Percentiles rank a stretch among this genome's conserved stretches.
Conservation (phyloP, 2,797 vertebrate genomes). For the Margarornis squamiger region DNA sequence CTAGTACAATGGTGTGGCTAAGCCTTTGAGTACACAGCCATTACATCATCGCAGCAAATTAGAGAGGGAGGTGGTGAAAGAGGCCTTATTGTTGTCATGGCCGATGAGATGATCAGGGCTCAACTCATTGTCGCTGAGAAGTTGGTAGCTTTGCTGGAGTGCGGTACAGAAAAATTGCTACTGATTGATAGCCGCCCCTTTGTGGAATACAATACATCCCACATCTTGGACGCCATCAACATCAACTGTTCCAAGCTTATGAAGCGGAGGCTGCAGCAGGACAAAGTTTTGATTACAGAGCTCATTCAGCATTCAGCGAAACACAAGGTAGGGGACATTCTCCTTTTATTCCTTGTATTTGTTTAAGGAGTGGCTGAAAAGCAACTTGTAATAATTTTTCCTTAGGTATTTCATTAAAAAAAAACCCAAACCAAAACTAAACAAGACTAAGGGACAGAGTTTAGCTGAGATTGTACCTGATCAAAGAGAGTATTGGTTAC, state of each 20-base stretch:
- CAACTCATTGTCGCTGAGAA: slow-evolving; percentile 82
- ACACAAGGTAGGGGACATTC: slow-evolving; percentile 82
- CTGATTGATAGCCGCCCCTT: slow-evolving; percentile 95
- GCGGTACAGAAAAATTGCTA: slow-evolving; percentile 86
- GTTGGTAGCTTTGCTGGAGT: slow-evolving; percentile 91
- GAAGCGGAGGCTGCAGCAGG: slow-evolving; percentile 94
- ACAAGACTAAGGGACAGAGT: neutral
- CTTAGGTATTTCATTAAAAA: neutral
- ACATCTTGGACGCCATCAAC: slow-evolving; percentile 93
- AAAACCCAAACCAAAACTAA: neutral
- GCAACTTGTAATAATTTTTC: neutral
- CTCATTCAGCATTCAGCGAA: slow-evolving; percentile 94
- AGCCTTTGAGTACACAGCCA: slow-evolving; percentile 83
- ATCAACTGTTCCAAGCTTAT: slow-evolving; percentile 98
- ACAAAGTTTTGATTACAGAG: slow-evolving; percentile 92
- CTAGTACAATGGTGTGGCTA: slow-evolving; percentile 83
- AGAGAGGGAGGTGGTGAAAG: slow-evolving; percentile 69
- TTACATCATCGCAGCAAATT: slow-evolving; percentile 81
- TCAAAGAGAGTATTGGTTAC: neutral
- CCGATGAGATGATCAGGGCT: slow-evolving; percentile 72
- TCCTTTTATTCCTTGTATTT: neutral
- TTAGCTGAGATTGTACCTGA: neutral
- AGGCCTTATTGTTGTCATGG: slow-evolving; percentile 76
- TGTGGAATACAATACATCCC: slow-evolving; percentile 92
- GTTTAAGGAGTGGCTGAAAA: neutral